These are phyloP conservation scores for Dynastes maya DNA, from an alignment of 2,888 invertebrate genomes.

Conservation along the genomic window DNA sequence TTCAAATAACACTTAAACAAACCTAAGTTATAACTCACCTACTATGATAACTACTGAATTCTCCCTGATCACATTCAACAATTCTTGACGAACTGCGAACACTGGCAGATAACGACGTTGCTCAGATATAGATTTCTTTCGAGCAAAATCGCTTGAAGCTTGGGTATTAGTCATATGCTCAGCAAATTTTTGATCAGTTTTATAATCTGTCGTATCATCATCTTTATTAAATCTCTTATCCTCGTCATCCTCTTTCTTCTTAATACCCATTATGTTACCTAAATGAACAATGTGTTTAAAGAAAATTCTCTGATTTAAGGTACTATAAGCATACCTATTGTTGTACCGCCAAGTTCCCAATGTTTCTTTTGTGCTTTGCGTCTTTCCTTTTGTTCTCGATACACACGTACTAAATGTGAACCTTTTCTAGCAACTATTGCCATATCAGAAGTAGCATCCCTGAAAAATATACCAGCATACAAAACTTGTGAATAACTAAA, in stretches of 20 bases:
- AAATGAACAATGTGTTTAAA: slow-evolving; percentile 41
- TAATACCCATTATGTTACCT: slow-evolving; percentile 96
- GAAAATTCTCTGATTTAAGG: neutral
- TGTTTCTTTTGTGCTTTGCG: slow-evolving; percentile 98
- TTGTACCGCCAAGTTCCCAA: slow-evolving; percentile 98
- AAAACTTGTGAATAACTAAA: neutral
- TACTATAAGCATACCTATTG: slow-evolving; percentile 75
- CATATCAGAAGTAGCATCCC: slow-evolving; percentile 98
- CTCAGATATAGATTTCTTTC: slow-evolving; percentile 86
- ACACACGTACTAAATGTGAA: slow-evolving; percentile 89
- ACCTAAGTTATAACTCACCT: slow-evolving; percentile 68
- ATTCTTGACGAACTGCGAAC: slow-evolving; percentile 94
- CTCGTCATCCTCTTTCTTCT: slow-evolving; percentile 84
- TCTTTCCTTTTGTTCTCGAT: slow-evolving; percentile 97
- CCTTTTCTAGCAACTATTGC: slow-evolving; percentile 96
- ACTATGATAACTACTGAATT: slow-evolving; percentile 97
- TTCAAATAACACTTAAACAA: no score
- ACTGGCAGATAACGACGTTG: slow-evolving; percentile 95
- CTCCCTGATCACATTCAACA: slow-evolving; percentile 91
- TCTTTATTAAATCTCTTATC: slow-evolving; percentile 78
- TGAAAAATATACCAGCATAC: slow-evolving; percentile 60
- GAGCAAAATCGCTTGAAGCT: slow-evolving; percentile 88
- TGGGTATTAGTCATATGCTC: slow-evolving; percentile 89
- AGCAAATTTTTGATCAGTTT: slow-evolving; percentile 96
- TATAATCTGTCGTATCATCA: slow-evolving; percentile 87